Conservation (phyloP, 2,797 vertebrate species). For the Rhabdophis nuchalis region DNA sequence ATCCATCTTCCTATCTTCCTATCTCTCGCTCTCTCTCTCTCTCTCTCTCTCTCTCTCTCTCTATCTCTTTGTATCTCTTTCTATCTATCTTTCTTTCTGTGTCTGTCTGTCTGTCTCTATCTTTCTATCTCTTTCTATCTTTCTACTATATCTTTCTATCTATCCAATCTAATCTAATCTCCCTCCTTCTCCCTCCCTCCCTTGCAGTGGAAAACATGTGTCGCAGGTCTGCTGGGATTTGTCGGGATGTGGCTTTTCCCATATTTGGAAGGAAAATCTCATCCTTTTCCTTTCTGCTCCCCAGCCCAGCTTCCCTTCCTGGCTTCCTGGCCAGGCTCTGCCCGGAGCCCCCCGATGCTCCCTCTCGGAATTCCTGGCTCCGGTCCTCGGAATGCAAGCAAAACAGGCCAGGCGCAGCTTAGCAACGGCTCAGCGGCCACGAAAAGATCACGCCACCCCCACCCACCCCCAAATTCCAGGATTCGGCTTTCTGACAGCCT, state of each 20-base stretch:
- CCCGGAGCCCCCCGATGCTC: neutral
- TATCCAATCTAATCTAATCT: too few species aligned
- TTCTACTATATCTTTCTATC: too few species aligned
- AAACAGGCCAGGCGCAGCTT: neutral
- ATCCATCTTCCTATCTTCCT: too few species aligned
- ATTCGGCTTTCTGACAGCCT: neutral
- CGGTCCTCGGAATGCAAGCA: neutral
- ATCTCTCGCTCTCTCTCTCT: too few species aligned
- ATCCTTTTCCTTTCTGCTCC: neutral
- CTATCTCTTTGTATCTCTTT: too few species aligned
- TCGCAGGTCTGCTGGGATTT: neutral
- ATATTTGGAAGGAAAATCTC: conserved; percentile 11
- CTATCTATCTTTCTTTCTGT: too few species aligned
- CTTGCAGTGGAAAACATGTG: neutral
- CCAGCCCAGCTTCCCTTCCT: neutral
- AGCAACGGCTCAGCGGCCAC: neutral
- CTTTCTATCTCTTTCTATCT: too few species aligned
- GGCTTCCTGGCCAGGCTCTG: neutral
- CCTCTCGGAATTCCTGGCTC: neutral
- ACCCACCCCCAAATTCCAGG: too few species aligned
- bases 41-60: too few species aligned
- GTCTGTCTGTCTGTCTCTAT: too few species aligned
- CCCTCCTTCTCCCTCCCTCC: neutral
- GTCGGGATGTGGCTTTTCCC: neutral
- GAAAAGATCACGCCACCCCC: neutral